phyloP scores from a whole-genome alignment of 1,140 invertebrate species.

The Sminthurinus signatus region DNA sequence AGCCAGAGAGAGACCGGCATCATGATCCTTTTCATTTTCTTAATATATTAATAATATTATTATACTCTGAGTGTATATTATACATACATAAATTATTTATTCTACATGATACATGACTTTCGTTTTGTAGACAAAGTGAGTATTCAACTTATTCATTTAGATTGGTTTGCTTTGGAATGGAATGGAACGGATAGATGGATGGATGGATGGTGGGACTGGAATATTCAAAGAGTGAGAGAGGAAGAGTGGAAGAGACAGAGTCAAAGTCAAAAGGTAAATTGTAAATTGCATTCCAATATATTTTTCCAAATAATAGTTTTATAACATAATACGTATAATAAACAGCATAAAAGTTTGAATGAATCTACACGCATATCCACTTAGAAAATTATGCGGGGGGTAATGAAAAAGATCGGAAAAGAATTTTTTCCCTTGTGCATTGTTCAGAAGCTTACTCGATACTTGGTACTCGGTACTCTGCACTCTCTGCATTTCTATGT shows the following conservation, averaged over 20 bases:
- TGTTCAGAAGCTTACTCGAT: too few relatives aligned
- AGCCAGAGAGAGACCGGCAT: neutral
- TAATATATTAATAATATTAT: neutral
- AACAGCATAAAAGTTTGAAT: neutral
- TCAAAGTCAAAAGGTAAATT: too few relatives aligned
- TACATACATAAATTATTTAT: neutral
- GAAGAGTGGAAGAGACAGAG: too few relatives aligned
- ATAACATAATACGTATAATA: neutral
- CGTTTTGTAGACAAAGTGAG: conserved; percentile 5
- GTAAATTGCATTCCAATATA: conserved; percentile 4
- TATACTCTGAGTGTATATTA: neutral
- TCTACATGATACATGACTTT: conserved; percentile 6
- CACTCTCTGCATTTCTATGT: too few relatives aligned
- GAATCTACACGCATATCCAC: neutral
- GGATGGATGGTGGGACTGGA: too few relatives aligned
- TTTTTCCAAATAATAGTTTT: conserved; percentile 2
- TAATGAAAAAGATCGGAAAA: conserved; percentile 5
- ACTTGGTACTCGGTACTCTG: too few relatives aligned
- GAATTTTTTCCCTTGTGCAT: conserved; percentile 5
- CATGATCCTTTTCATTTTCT: too few relatives aligned
- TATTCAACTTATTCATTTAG: too few relatives aligned
- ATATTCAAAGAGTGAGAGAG: too few relatives aligned
- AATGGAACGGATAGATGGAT: too few relatives aligned
- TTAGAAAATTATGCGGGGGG: conserved; percentile 6
- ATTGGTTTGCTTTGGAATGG: too few relatives aligned